Base-by-base conservation (phyloP, 37 sponge, comb jelly and placozoan genomes). In the Eunapius fragilis region DNA sequence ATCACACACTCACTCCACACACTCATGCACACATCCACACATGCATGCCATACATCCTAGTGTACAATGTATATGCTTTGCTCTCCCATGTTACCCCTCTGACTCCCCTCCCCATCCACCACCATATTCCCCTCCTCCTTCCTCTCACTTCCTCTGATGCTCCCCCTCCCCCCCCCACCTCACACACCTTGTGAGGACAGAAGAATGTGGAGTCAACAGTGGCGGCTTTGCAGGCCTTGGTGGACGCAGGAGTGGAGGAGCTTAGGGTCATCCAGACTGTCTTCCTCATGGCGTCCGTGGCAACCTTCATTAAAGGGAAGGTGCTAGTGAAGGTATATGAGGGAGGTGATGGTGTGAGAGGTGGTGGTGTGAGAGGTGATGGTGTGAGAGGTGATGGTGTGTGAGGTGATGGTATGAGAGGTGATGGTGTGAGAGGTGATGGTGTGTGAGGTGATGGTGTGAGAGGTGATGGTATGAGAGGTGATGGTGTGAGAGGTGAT, bases 211-310 rank as follows among this genome's bases (percentile, higher is more conserved):
- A 90, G 68, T 81, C 80, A 24, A 82, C 90, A 34, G 80, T 94
- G 48, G 78, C 79, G 3, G 85, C 88, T 2, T 86, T 95, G 25
- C n/a, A 85, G 17, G 78, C 71, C 2, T 78, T 98, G 70, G 69
- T 89, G 58, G 85, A 79, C 38, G 68, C 83, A 23, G 78, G 81
- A 2, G 76, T 90, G 68, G 98, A 98, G 69, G 94, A 93, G 22
- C 74, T 98, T 24, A 91, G 85, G 71, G 84, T 98, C 27, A 23
- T 98, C 0, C 98, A 98, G 83, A 96, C 96, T 28, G 77, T 98
- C 3, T 78, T 98, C 30, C 84, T 94, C 32, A 77, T 98, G 76
- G 89, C 94, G 31, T 92, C 93, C 38, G 68, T 88, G 24, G 87
- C 82, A 31, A 84, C 87, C 9, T 49, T 86, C 6, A 88, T 94